Percentiles rank a stretch among this genome's conserved stretches.
Evolutionary conservation across 23 tunicate genomes (phyloP).

Genomic region (Styela clava): DNA sequence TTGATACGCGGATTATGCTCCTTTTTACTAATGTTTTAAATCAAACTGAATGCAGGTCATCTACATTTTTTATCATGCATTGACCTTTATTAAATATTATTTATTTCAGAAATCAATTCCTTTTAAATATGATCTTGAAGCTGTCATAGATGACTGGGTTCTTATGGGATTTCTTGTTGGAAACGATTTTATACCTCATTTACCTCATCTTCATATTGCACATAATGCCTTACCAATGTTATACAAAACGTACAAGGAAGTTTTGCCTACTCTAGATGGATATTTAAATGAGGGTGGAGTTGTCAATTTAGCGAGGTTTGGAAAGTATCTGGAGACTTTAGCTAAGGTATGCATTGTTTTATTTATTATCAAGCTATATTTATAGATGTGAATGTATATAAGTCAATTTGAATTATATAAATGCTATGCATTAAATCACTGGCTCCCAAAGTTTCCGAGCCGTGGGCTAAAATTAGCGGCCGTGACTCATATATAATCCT

Average conservation of each 20-base stretch:
- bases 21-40: too few relatives aligned
- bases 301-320: constrained; percentile 65
- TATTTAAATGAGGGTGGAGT: constrained; percentile 88
- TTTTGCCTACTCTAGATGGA: constrained; percentile 83
- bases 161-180: constrained; percentile 98
- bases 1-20: too few relatives aligned
- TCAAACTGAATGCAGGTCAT: too few relatives aligned
- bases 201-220: constrained; percentile 88
- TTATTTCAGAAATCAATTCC: constrained; percentile 43
- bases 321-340: constrained; percentile 50
- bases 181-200: constrained; percentile 96
- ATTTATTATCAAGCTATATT: not conserved
- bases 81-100: too few relatives aligned
- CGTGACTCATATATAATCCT: too few relatives aligned
- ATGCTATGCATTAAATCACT: too few relatives aligned
- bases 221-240: constrained; percentile 79
- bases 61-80: too few relatives aligned
- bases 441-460: too few relatives aligned
- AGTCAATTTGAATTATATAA: too few relatives aligned
- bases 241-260: constrained; percentile 67
- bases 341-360: constrained; percentile 37
- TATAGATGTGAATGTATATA: too few relatives aligned
- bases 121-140: constrained; percentile 72
- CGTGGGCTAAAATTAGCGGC: too few relatives aligned
- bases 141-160: constrained; percentile 95